Evolutionary conservation across 2,113 vertebrate species (phyloP).

Genomic region (Malurus cyaneus): DNA sequence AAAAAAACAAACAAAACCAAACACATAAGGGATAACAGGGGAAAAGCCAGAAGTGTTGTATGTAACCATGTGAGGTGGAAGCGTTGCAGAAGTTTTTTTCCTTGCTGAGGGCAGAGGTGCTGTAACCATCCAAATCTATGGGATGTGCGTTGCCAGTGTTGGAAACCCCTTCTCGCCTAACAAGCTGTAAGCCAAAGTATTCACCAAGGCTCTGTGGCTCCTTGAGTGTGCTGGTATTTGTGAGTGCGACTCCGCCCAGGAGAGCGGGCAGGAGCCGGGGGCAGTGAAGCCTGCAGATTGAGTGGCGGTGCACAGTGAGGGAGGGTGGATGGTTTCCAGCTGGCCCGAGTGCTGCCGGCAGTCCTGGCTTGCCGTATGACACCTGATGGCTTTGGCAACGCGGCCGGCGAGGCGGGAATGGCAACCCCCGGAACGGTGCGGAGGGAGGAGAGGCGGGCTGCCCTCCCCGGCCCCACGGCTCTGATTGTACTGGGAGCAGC

Average conservation of each 20-base stretch:
- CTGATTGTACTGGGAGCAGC: background rate
- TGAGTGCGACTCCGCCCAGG: background rate
- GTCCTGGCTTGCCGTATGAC: background rate
- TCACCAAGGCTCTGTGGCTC: background rate
- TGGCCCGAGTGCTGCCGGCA: background rate
- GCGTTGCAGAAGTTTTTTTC: background rate
- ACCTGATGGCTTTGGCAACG: background rate
- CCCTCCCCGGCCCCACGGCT: fast-evolving
- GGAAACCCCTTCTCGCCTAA: constrained; percentile 38
- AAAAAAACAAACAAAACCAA: background rate
- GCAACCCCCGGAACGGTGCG: background rate
- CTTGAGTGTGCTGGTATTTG: background rate
- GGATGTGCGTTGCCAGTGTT: background rate
- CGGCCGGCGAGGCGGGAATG: background rate
- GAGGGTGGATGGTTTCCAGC: background rate
- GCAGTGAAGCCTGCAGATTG: background rate
- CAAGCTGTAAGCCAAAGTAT: constrained; percentile 41
- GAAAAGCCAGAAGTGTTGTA: constrained; percentile 7
- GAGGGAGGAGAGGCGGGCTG: background rate
- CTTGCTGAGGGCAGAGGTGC: constrained; percentile 8
- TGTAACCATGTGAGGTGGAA: background rate
- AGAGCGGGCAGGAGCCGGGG: background rate
- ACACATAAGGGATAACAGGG: background rate
- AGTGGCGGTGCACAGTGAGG: background rate
- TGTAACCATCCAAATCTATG: constrained; percentile 1